Percentiles rank a stretch among this genome's conserved stretches.
Conservation (phyloP, 2,113 vertebrate species). For the Calonectris borealis region DNA sequence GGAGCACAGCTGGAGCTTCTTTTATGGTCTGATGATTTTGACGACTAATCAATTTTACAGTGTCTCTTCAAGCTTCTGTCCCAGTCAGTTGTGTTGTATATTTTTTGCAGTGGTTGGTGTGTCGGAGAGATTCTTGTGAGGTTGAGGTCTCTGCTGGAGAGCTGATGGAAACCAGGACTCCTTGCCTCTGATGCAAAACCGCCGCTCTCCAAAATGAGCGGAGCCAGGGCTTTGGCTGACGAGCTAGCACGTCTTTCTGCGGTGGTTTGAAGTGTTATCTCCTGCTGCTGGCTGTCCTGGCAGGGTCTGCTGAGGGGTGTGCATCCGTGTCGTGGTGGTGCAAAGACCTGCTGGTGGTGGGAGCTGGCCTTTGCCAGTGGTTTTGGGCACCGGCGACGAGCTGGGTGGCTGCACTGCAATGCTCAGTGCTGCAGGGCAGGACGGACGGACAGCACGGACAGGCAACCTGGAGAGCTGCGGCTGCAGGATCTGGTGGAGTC, state of each 20-base stretch:
- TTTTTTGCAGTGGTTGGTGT: background rate
- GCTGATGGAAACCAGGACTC: background rate
- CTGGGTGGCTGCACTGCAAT: background rate
- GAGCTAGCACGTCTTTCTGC: accelerated
- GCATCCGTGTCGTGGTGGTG: accelerated
- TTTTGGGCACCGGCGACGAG: background rate
- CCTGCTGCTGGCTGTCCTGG: background rate
- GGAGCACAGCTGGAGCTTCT: constrained; percentile 45
- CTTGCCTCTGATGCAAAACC: accelerated
- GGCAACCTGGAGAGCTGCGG: background rate
- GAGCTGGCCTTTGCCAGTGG: background rate
- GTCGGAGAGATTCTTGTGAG: background rate
- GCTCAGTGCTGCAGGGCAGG: background rate
- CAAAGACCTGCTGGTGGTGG: background rate
- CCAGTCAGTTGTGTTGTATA: background rate
- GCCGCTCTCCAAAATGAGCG: accelerated
- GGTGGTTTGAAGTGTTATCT: background rate
- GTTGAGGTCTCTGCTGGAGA: background rate
- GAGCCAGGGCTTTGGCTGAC: background rate
- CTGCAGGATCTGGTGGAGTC: background rate
- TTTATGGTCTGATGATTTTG: constrained; percentile 45
- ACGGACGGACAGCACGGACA: background rate
- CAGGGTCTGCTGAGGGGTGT: background rate
- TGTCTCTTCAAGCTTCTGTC: constrained; percentile 21
- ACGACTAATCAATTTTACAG: constrained; percentile 41